phyloP scores from a whole-genome alignment of 2,888 invertebrate species.

The Eurois occulta region DNA sequence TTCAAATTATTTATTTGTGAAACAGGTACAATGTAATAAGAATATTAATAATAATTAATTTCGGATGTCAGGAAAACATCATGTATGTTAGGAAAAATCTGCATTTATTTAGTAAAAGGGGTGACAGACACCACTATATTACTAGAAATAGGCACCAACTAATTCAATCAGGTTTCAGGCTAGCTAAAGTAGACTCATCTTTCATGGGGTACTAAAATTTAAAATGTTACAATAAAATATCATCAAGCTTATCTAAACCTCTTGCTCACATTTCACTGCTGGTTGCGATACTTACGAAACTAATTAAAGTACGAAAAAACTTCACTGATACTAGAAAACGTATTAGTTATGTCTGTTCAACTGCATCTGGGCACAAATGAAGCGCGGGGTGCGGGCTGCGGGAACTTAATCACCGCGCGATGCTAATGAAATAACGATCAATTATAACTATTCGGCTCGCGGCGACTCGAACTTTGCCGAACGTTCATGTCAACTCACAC shows the following conservation, averaged over 20 bases:
- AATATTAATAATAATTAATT: too few relatives aligned
- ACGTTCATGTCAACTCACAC: not conserved
- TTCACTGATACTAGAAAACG: not conserved
- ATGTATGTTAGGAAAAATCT: too few relatives aligned
- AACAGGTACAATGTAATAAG: too few relatives aligned
- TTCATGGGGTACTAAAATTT: too few relatives aligned
- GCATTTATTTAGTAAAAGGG: too few relatives aligned
- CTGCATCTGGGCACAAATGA: not conserved
- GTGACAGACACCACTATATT: too few relatives aligned
- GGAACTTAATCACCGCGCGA: constrained; percentile 8
- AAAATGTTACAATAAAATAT: too few relatives aligned
- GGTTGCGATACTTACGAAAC: not conserved
- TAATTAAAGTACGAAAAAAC: not conserved
- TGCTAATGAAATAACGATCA: constrained; percentile 25
- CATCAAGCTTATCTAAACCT: not conserved
- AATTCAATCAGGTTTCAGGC: too few relatives aligned
- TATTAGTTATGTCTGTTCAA: constrained; percentile 5
- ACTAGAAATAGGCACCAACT: too few relatives aligned
- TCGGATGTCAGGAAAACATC: too few relatives aligned
- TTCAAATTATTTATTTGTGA: too few relatives aligned
- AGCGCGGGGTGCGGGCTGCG: not conserved
- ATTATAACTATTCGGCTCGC: constrained; percentile 7
- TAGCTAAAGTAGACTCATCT: too few relatives aligned
- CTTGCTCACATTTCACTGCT: not conserved
- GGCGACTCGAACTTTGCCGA: not conserved